Evolutionary conservation across 1,140 invertebrate genomes (phyloP).

Genomic region (Pinna nobilis): DNA sequence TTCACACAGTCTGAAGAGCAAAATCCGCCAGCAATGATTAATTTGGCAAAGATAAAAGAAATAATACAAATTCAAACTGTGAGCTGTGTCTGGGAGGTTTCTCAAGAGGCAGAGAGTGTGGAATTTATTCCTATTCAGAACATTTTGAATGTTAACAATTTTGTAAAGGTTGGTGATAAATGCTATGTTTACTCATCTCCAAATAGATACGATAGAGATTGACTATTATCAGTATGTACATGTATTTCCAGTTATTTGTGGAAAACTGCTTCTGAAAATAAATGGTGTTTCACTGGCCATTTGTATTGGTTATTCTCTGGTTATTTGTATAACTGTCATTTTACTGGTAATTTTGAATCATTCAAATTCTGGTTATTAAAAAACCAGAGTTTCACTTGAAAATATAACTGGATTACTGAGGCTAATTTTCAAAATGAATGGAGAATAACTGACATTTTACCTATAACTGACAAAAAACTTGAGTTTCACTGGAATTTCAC

Average conservation of each 20-base stretch:
- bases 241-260: not conserved
- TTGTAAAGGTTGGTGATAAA: not conserved
- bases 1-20: not conserved
- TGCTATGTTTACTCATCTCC: constrained; percentile 19
- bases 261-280: too few relatives aligned
- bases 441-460: too few relatives aligned
- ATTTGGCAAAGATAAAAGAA: not conserved
- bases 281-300: too few relatives aligned
- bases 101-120: not conserved
- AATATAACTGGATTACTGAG: too few relatives aligned
- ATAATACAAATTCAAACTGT: not conserved
- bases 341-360: too few relatives aligned
- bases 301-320: too few relatives aligned
- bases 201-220: constrained; percentile 30
- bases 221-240: not conserved
- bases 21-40: not conserved
- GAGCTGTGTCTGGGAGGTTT: not conserved
- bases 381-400: too few relatives aligned
- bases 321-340: too few relatives aligned
- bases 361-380: too few relatives aligned
- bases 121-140: constrained; percentile 11
- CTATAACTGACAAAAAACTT: too few relatives aligned
- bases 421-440: too few relatives aligned
- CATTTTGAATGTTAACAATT: constrained; percentile 19
- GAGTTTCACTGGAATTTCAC: too few relatives aligned